phyloP scores from a whole-genome alignment of 2,797 vertebrate genomes.

The Ptychobarbus kaznakovi region DNA sequence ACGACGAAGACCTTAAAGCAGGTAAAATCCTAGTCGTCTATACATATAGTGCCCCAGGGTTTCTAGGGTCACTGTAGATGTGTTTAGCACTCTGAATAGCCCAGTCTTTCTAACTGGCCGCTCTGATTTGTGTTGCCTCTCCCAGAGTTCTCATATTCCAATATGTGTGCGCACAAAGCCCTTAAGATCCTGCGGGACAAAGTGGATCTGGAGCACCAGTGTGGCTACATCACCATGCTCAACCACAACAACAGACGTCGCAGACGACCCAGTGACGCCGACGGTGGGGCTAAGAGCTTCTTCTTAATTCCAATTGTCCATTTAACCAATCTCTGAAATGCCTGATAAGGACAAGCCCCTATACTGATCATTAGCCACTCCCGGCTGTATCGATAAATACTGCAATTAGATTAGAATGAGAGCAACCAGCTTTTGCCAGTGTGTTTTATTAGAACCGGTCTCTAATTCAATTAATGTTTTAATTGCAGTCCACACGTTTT shows the following conservation, averaged over 20 bases:
- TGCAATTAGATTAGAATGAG: neutral
- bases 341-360: conserved; percentile 39
- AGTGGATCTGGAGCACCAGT: conserved; percentile 94
- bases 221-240: conserved; percentile 96
- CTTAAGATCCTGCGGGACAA: conserved; percentile 83
- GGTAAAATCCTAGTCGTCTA: conserved; percentile 73
- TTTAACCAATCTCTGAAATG: conserved; percentile 11
- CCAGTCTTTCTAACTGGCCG: neutral
- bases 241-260: conserved; percentile 86
- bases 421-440: conserved; percentile 16
- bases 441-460: conserved; percentile 30
- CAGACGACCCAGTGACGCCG: conserved; percentile 87
- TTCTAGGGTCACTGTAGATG: neutral
- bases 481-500: conserved; percentile 41
- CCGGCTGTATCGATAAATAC: conserved; percentile 18
- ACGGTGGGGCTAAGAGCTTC: conserved; percentile 84
- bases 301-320: neutral
- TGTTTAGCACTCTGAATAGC: conserved; percentile 1
- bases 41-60: neutral
- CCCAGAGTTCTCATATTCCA: conserved; percentile 91
- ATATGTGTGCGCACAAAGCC: conserved; percentile 92
- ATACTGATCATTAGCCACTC: conserved; percentile 28
- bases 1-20: conserved; percentile 92
- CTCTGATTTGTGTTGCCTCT: conserved; percentile 17
- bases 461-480: conserved; percentile 51